These are phyloP conservation scores for Ips typographus DNA, from an alignment of 1,140 invertebrate species.

Conservation along the genomic window DNA sequence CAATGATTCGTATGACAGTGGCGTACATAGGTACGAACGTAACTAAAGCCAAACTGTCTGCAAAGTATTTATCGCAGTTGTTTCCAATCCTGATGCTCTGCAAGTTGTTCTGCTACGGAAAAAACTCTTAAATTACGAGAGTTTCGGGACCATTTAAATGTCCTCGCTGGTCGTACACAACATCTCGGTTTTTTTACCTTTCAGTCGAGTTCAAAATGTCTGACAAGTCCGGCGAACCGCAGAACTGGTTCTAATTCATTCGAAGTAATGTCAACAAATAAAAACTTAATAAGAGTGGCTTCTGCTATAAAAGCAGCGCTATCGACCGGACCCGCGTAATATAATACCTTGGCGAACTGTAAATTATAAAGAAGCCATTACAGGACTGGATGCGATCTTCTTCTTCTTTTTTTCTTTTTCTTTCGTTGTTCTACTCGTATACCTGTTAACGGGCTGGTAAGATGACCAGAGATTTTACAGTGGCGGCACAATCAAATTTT, in stretches of 20 bases:
- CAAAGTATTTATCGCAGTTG: too few relatives aligned
- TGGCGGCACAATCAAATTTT: not conserved
- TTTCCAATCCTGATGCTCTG: too few relatives aligned
- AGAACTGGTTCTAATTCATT: constrained; percentile 34
- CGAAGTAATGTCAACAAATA: constrained; percentile 34
- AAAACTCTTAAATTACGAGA: constrained; percentile 16
- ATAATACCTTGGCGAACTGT: constrained; percentile 32
- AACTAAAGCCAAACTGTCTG: too few relatives aligned
- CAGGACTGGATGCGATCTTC: constrained; percentile 28
- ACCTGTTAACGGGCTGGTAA: constrained; percentile 24
- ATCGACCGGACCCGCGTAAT: constrained; percentile 21
- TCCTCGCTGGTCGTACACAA: constrained; percentile 24
- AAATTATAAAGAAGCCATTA: constrained; percentile 37
- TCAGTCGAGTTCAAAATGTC: constrained; percentile 18
- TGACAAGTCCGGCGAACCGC: constrained; percentile 9
- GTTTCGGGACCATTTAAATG: constrained; percentile 16
- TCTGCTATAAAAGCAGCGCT: constrained; percentile 28
- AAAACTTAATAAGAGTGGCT: constrained; percentile 35
- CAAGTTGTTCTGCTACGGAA: not conserved
- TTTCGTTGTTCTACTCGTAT: constrained; percentile 29
- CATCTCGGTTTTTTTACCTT: constrained; percentile 17
- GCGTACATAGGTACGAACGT: too few relatives aligned
- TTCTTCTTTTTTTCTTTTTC: constrained; percentile 18
- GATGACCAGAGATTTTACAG: constrained; percentile 7
- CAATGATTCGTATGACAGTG: too few relatives aligned